A percentile compares a stretch with the other conserved stretches of the same genome.
Evolutionary conservation across 2,888 invertebrate genomes (phyloP).

Genomic region (Furcula furcula): DNA sequence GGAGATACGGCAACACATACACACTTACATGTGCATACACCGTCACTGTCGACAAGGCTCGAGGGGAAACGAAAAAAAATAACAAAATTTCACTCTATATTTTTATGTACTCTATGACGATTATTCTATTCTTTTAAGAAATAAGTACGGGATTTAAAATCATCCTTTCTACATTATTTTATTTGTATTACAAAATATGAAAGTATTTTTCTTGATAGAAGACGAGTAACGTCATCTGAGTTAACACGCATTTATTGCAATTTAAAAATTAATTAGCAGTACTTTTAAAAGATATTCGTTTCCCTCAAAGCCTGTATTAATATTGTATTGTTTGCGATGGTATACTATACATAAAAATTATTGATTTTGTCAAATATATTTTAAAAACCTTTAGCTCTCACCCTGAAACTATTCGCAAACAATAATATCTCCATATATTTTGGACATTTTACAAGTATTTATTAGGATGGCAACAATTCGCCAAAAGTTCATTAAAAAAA

Average conservation of each 20-base stretch:
- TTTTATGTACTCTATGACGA: no score
- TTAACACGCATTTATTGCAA: no score
- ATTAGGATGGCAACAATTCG: no score
- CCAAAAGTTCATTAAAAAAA: not conserved
- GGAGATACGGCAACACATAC: not conserved
- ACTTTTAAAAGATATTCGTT: not conserved
- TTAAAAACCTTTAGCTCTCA: not conserved
- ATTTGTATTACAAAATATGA: no score
- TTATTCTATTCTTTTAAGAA: no score
- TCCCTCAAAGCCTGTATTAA: not conserved
- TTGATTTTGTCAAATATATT: not conserved
- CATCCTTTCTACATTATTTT: no score
- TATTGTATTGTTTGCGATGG: constrained; percentile 26
- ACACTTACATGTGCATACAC: not conserved
- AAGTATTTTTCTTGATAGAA: no score
- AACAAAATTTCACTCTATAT: no score
- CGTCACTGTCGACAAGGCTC: not conserved
- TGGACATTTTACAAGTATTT: constrained; percentile 27
- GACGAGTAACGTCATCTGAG: no score
- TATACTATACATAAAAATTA: not conserved
- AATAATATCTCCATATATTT: constrained; percentile 28
- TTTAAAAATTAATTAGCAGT: no score
- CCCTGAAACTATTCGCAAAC: constrained; percentile 42
- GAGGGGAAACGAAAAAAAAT: not conserved
- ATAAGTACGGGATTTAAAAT: no score